A percentile compares a stretch with the other conserved stretches of the same genome.
These are phyloP conservation scores for Druon quercuslanigerum DNA, from an alignment of 1,140 invertebrate species.

Conservation along the genomic window DNA sequence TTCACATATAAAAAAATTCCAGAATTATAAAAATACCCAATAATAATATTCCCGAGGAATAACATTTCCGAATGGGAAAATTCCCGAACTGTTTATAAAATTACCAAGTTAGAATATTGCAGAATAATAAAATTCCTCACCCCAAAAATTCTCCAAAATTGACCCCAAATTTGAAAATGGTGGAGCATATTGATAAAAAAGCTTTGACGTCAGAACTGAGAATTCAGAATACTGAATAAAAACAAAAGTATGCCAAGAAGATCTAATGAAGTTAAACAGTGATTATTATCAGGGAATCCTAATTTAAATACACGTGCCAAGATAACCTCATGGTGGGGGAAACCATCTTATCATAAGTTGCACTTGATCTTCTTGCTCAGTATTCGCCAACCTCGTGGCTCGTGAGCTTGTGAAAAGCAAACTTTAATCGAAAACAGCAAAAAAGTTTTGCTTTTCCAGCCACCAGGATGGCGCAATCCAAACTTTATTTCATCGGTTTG, in stretches of 20 bases:
- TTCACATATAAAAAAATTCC: too few relatives aligned
- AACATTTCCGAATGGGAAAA: too few relatives aligned
- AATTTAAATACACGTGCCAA: neutral
- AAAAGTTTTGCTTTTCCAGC: neutral
- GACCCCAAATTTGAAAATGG: neutral
- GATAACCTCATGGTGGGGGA: conserved; percentile 44
- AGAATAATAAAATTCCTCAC: too few relatives aligned
- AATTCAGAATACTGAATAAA: too few relatives aligned
- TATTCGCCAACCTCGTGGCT: conserved; percentile 37
- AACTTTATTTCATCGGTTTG: conserved; percentile 42
- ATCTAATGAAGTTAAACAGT: neutral
- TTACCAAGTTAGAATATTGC: too few relatives aligned
- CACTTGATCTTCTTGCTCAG: conserved; percentile 51
- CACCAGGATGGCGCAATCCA: conserved; percentile 40
- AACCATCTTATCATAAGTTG: conserved; percentile 50
- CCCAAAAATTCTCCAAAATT: too few relatives aligned
- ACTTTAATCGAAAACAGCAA: neutral
- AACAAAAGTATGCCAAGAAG: neutral
- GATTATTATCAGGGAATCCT: conserved; percentile 1
- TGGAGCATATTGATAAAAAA: neutral
- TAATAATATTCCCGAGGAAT: too few relatives aligned
- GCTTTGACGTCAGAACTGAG: too few relatives aligned
- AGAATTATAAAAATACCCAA: too few relatives aligned
- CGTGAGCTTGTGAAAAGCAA: conserved; percentile 33
- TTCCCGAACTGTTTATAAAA: too few relatives aligned